phyloP scores from a whole-genome alignment of 1,140 invertebrate genomes.

The Metaphire vulgaris region DNA sequence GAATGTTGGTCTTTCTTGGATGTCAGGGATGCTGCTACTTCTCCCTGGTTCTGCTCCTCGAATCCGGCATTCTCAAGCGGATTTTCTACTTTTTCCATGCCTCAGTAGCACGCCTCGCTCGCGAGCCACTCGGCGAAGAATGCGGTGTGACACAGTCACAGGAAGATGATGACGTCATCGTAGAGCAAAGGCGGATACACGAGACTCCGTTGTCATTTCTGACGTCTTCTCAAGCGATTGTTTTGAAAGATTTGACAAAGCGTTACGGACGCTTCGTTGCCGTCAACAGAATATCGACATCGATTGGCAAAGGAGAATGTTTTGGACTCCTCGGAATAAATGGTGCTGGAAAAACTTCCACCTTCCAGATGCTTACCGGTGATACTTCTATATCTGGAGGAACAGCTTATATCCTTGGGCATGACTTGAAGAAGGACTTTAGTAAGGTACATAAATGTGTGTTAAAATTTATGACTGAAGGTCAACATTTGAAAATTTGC shows the following conservation, averaged over 20 bases:
- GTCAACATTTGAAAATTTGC: no score
- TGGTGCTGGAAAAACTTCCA: constrained; percentile 78
- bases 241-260: constrained; percentile 14
- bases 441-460: no score
- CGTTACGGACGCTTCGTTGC: constrained; percentile 58
- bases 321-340: constrained; percentile 85
- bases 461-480: no score
- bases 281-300: constrained; percentile 66
- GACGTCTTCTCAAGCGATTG: background rate
- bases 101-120: background rate
- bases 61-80: constrained; percentile 42
- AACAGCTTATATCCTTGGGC: constrained; percentile 33
- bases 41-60: constrained; percentile 53
- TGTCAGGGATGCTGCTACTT: constrained; percentile 56
- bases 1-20: constrained; percentile 55
- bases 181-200: background rate
- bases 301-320: constrained; percentile 64
- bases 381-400: constrained; percentile 37
- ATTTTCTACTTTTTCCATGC: background rate
- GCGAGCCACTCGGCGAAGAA: background rate
- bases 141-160: no score
- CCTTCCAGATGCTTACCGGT: constrained; percentile 71
- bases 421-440: constrained; percentile 31
- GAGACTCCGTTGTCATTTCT: background rate
- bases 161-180: constrained; percentile 4